Percentiles rank a stretch among this genome's conserved stretches.
These are phyloP conservation scores for Sinocyclocheilus grahami DNA, from an alignment of 2,113 vertebrate species.

Conservation along the genomic window DNA sequence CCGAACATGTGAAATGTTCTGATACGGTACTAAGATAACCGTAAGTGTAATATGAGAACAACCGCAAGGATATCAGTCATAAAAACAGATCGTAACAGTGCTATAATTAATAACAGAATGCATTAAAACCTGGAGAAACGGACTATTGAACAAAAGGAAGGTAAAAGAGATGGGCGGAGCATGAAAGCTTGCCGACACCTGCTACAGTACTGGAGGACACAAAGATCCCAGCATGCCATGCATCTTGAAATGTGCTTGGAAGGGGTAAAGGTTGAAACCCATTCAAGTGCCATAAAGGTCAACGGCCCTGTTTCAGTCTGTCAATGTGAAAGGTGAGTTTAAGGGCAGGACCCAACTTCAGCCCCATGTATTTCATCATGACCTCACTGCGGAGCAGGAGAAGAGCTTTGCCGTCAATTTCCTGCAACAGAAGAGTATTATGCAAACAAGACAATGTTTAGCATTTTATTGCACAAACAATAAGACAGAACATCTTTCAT, in stretches of 20 bases:
- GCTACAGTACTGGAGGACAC: constrained; percentile 61
- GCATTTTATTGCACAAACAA: background rate
- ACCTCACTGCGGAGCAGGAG: constrained; percentile 88
- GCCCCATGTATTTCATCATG: constrained; percentile 99
- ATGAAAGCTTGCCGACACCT: constrained; percentile 53
- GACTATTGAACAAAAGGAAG: constrained; percentile 4
- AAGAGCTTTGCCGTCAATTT: constrained; percentile 91
- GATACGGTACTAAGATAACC: constrained; percentile 6
- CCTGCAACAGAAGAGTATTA: constrained; percentile 73
- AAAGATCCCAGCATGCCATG: constrained; percentile 61
- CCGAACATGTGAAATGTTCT: constrained; percentile 34
- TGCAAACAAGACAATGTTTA: too few relatives aligned
- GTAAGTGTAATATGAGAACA: background rate
- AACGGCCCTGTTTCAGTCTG: constrained; percentile 92
- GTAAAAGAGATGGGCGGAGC: constrained; percentile 48
- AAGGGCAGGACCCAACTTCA: constrained; percentile 95
- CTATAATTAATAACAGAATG: constrained; percentile 66
- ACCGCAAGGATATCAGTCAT: constrained; percentile 58
- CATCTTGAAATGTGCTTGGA: constrained; percentile 60
- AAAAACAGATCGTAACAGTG: constrained; percentile 67
- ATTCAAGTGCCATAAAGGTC: constrained; percentile 50
- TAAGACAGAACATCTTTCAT: background rate
- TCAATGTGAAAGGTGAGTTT: constrained; percentile 98
- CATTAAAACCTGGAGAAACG: constrained; percentile 40
- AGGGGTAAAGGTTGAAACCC: constrained; percentile 29